These are phyloP conservation scores for Blastomussa wellsi DNA, from an alignment of 92 coral and sea anemone genomes.

Conservation along the genomic window DNA sequence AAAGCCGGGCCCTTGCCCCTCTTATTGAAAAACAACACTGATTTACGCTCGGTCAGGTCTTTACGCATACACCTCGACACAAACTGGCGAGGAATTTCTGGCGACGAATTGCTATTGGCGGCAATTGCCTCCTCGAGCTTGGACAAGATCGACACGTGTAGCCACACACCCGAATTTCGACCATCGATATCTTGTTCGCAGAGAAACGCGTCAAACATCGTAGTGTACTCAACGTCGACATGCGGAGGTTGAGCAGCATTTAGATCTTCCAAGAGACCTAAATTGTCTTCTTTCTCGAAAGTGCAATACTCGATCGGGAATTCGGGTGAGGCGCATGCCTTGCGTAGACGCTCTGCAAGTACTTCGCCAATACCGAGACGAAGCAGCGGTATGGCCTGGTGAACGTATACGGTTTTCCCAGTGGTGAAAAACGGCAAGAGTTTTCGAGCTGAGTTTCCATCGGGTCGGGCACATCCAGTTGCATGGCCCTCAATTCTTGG, in stretches of 20 bases:
- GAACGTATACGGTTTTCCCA: constrained; percentile 1
- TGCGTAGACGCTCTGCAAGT: neutral
- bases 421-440: constrained; percentile 10
- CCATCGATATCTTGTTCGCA: constrained; percentile 11
- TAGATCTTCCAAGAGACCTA: neutral
- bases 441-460: neutral
- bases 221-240: constrained; percentile 1
- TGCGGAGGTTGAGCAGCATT: neutral
- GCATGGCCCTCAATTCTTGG: constrained; percentile 18
- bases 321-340: neutral
- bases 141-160: constrained; percentile 6
- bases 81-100: neutral
- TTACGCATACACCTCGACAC: neutral
- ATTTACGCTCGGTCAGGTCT: constrained; percentile 1
- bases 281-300: neutral
- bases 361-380: neutral
- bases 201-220: neutral
- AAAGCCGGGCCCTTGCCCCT: neutral
- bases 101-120: neutral
- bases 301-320: constrained; percentile 20
- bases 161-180: neutral
- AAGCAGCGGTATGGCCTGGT: constrained; percentile 7
- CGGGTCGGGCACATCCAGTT: constrained; percentile 1
- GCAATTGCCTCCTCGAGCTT: neutral
- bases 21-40: constrained; percentile 7